phyloP scores from a whole-genome alignment of 1,140 invertebrate species.

The Cydia fagiglandana region DNA sequence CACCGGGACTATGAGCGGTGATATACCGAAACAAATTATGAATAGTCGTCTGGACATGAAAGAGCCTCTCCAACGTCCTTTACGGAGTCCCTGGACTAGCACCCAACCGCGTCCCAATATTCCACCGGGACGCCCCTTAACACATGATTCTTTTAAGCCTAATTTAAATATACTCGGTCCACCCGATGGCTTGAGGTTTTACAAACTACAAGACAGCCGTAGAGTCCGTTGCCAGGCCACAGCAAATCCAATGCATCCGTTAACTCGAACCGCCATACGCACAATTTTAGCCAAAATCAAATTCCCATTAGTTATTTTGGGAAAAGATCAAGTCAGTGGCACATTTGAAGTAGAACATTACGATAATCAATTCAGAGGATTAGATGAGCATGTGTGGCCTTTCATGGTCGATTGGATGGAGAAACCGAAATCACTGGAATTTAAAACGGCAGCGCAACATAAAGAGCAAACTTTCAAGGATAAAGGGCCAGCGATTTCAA shows the following conservation, averaged over 20 bases:
- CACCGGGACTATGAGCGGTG: background rate
- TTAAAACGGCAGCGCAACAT: background rate
- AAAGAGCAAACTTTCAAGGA: background rate
- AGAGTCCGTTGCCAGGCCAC: background rate
- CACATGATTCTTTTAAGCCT: background rate
- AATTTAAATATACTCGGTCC: background rate
- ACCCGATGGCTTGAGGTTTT: background rate
- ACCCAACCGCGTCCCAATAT: background rate
- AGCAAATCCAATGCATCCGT: background rate
- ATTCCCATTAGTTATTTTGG: constrained; percentile 61
- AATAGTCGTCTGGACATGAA: background rate
- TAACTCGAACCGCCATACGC: constrained; percentile 58
- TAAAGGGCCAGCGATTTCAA: background rate
- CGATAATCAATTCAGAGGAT: constrained; percentile 56
- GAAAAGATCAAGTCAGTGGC: constrained; percentile 58
- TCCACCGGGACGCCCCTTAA: background rate
- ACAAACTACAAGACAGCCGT: background rate
- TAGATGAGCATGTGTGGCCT: constrained; percentile 63
- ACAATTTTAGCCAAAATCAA: constrained; percentile 49
- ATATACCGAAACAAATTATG: background rate
- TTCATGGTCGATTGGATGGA: constrained; percentile 61
- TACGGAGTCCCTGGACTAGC: background rate
- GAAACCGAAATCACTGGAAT: constrained; percentile 12
- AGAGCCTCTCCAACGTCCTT: background rate
- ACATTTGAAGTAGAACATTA: constrained; percentile 44